A percentile compares a stretch with the other conserved stretches of the same genome.
phyloP scores from a whole-genome alignment of 92 coral and sea anemone genomes.

The Meandrina meandrites region DNA sequence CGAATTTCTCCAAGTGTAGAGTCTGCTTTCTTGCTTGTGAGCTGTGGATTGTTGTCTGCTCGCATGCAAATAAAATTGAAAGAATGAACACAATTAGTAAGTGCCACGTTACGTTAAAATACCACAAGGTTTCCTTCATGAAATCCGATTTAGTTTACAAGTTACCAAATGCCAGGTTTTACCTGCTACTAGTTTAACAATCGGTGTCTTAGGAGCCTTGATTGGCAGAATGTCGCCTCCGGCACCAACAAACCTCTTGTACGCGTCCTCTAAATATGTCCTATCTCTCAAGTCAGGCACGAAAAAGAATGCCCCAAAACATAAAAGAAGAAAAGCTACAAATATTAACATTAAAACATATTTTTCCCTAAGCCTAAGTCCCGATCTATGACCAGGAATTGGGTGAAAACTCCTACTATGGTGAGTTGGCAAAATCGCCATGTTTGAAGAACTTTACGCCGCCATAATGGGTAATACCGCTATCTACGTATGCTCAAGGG shows the following conservation, averaged over 20 bases:
- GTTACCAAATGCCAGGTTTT: background rate
- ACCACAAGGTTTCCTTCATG: background rate
- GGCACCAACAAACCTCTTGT: conserved; percentile 82
- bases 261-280: conserved; percentile 83
- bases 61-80: background rate
- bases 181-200: conserved; percentile 48
- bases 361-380: conserved; percentile 95
- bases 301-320: conserved; percentile 98
- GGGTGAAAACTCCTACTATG: conserved; percentile 73
- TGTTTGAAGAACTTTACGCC: conserved; percentile 40
- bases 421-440: conserved; percentile 99
- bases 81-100: conserved; percentile 25
- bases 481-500: background rate
- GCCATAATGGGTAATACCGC: conserved; percentile 45
- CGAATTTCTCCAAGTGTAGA: background rate
- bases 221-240: conserved; percentile 80
- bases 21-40: background rate
- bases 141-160: background rate
- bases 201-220: conserved; percentile 82
- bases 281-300: conserved; percentile 92
- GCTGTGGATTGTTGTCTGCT: background rate
- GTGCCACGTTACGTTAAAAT: background rate
- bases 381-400: conserved; percentile 80
- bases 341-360: conserved; percentile 92
- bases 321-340: conserved; percentile 85